Conservation (phyloP, 2,113 vertebrate species). For the Alaudala cheleensis region DNA sequence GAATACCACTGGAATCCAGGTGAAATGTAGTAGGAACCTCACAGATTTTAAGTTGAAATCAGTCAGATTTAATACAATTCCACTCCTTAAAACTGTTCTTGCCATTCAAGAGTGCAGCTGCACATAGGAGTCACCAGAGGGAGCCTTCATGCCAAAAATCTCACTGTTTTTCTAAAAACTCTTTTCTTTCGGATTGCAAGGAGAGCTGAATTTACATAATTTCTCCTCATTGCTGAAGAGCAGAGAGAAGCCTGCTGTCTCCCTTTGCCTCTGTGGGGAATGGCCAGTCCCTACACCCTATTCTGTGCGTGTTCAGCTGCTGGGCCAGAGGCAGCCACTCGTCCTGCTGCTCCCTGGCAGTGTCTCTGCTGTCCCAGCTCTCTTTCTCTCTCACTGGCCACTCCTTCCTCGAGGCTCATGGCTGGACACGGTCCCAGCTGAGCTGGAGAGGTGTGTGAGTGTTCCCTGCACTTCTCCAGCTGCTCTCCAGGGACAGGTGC, state of each 20-base stretch:
- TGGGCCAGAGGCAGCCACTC: rapidly evolving
- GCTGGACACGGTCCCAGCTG: not conserved
- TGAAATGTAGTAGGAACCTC: not conserved
- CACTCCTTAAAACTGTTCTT: not conserved
- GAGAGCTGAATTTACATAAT: not conserved
- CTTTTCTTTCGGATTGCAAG: not conserved
- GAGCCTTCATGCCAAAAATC: constrained; percentile 41
- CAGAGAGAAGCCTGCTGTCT: not conserved
- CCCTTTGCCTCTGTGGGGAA: not conserved
- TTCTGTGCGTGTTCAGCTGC: rapidly evolving
- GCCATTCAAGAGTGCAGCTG: not conserved
- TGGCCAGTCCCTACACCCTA: too few species aligned
- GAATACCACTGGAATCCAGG: rapidly evolving
- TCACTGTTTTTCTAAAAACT: not conserved
- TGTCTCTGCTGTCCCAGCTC: not conserved
- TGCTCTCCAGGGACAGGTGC: not conserved
- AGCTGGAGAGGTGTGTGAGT: rapidly evolving
- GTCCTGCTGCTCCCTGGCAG: rapidly evolving
- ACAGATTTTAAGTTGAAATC: not conserved
- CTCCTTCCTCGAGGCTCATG: not conserved
- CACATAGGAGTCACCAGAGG: constrained; percentile 44
- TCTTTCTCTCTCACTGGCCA: rapidly evolving
- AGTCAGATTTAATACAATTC: not conserved
- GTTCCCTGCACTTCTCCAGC: not conserved
- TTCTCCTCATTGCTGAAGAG: not conserved